phyloP scores from a whole-genome alignment of 2,113 vertebrate species.

The Aspidoscelis tigris region DNA sequence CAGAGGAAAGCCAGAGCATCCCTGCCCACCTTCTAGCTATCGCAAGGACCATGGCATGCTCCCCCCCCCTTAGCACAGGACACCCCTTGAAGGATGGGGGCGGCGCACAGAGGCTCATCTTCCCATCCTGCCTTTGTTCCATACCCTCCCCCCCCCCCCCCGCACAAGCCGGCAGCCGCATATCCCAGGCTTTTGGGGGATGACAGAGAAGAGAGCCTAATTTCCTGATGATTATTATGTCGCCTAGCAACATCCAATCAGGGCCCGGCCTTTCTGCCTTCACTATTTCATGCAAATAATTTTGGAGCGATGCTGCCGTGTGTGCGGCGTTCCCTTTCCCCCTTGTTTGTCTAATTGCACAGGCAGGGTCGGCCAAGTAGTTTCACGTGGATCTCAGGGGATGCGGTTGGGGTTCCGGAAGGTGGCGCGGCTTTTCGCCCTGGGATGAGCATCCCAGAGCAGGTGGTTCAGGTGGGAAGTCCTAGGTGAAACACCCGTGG shows the following conservation, averaged over 20 bases:
- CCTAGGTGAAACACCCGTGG: too few species aligned
- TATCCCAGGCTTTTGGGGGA: slow-evolving; percentile 48
- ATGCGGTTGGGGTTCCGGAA: not conserved
- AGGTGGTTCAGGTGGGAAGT: too few species aligned
- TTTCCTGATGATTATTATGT: slow-evolving; percentile 78
- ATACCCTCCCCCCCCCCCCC: slow-evolving; percentile 62
- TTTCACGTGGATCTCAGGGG: slow-evolving; percentile 1
- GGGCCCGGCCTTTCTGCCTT: slow-evolving; percentile 66
- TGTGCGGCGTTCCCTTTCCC: not conserved
- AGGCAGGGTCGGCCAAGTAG: slow-evolving; percentile 70
- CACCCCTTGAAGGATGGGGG: too few species aligned
- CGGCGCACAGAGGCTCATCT: slow-evolving; percentile 49
- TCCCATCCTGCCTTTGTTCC: slow-evolving; percentile 74
- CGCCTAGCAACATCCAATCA: slow-evolving; percentile 76
- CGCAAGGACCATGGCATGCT: too few species aligned
- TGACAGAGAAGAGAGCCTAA: slow-evolving; percentile 63
- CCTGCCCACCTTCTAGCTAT: too few species aligned
- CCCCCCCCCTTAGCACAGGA: too few species aligned
- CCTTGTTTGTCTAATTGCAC: not conserved
- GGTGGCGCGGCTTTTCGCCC: not conserved
- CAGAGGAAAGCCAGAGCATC: too few species aligned
- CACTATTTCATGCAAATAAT: slow-evolving; percentile 78
- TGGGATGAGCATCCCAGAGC: too few species aligned
- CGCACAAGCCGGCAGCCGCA: slow-evolving; percentile 62
- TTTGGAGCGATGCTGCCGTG: slow-evolving; percentile 63